Percentiles rank a stretch among this genome's conserved stretches.
phyloP scores from a whole-genome alignment of 2,888 invertebrate genomes.

The Trilocha varians region DNA sequence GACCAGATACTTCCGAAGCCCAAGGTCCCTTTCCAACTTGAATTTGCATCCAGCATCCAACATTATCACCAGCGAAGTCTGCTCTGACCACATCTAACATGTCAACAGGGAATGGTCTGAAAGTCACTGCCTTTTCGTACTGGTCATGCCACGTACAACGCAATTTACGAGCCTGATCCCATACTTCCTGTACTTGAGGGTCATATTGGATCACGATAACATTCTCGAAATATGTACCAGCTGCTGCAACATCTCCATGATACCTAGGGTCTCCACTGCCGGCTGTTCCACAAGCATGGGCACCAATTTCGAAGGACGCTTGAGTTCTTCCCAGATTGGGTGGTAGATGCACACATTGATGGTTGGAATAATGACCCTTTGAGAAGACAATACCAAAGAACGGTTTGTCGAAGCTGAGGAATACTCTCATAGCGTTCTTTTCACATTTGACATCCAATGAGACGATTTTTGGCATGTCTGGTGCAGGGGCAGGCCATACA shows the following conservation, averaged over 20 bases:
- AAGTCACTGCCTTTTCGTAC: constrained; percentile 95
- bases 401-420: constrained; percentile 93
- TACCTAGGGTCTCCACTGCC: constrained; percentile 95
- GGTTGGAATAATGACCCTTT: constrained; percentile 94
- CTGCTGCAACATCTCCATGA: constrained; percentile 89
- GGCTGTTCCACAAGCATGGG: constrained; percentile 92
- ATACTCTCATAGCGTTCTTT: constrained; percentile 94
- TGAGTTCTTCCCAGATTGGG: constrained; percentile 89
- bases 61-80: constrained; percentile 95
- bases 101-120: constrained; percentile 94
- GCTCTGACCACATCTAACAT: constrained; percentile 96
- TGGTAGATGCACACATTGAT: constrained; percentile 92
- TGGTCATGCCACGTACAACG: constrained; percentile 97
- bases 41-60: constrained; percentile 98
- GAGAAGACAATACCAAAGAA: constrained; percentile 97
- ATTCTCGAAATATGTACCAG: constrained; percentile 94
- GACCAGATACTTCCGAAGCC: constrained; percentile 94
- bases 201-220: constrained; percentile 95
- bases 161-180: constrained; percentile 94
- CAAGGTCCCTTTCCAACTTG: constrained; percentile 96
- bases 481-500: constrained; percentile 88
- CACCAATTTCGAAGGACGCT: constrained; percentile 92
- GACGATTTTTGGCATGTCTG: constrained; percentile 94
- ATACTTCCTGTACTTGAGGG: constrained; percentile 94
- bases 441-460: constrained; percentile 95